Evolutionary conservation across 2,113 vertebrate genomes (phyloP), one percentile per base, ranked within the genome.

Genomic region (Anguilla rostrata): DNA sequence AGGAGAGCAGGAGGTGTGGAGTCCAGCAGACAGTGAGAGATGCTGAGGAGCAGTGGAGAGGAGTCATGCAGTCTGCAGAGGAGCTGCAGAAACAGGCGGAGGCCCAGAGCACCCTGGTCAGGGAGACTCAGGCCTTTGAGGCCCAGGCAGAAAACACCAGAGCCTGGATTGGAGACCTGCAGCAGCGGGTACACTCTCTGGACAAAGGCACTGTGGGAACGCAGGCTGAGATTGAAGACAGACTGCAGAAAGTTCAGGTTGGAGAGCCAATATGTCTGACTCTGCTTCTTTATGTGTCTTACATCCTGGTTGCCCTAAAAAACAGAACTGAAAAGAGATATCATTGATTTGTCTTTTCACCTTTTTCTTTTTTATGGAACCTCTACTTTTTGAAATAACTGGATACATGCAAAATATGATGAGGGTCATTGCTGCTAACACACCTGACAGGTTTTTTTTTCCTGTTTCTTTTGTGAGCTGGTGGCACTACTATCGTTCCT

Each of bases 31-130:
- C 79, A 0, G 90, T 94, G 41, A 82, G 57, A 82, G 92, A 92
- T 2, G 39, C 85, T 0, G 94, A 95, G 88, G 92, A 95, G 84
- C 89, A 88, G 88, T 96, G 95, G 95, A 92, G 60, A 88, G 87
- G 78, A 0, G 82, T 94, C 7, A 85, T 94, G 85, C 90, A 91
- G 8, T 83, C 66, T 0, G 94, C 93, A 1, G 83, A 88, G 15
- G 88, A 93, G 26, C 18, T 88, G 0, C 81, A 87, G 15, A 91
- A 56, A 0, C 11, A 90, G 6, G 90, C 89, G 1, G 89, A 87
- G 11, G 88, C 84, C 9, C 88, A 94, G 88, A 88, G 92, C 20
- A 18, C 46, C 14, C 78, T 94, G 6, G 81, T 87, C 22, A 90
- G 87, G 49, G 91, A 94, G 89, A 22, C 91, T 49, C 86, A 82